A percentile compares a stretch with the other conserved stretches of the same genome.
phyloP scores from a whole-genome alignment of 2,113 vertebrate species.

The Telmatochromis brichardi region DNA sequence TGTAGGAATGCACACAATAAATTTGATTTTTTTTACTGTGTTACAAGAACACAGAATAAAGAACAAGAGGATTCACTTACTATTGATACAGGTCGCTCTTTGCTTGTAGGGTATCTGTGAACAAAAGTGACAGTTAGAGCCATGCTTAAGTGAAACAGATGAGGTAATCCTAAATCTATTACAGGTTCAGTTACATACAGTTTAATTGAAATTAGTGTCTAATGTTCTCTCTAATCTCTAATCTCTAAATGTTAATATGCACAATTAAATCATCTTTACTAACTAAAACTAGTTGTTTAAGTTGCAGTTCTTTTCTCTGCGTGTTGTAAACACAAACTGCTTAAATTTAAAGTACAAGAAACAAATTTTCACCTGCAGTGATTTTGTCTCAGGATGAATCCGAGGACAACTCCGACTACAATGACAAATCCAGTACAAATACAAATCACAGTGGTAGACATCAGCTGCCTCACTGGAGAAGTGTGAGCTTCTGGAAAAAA shows the following conservation, averaged over 20 bases:
- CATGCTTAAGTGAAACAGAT: background rate
- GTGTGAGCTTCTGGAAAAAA: fast-evolving
- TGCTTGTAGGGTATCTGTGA: background rate
- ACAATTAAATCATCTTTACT: background rate
- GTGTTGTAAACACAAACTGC: background rate
- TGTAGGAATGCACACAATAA: background rate
- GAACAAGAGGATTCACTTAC: background rate
- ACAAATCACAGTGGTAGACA: background rate
- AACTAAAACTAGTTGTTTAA: background rate
- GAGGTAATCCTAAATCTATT: fast-evolving
- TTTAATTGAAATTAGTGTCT: background rate
- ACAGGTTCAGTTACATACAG: background rate
- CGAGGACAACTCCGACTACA: background rate
- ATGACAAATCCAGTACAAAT: background rate
- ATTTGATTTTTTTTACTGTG: fast-evolving
- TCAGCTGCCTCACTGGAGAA: background rate
- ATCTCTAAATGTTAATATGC: fast-evolving
- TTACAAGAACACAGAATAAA: fast-evolving
- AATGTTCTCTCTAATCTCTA: background rate
- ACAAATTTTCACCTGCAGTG: background rate
- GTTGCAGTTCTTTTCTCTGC: fast-evolving
- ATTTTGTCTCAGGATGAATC: background rate
- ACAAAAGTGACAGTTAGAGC: fast-evolving
- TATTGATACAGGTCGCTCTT: background rate
- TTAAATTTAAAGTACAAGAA: background rate